phyloP scores from a whole-genome alignment of 2,113 vertebrate genomes.

The Corydoras sp. region DNA sequence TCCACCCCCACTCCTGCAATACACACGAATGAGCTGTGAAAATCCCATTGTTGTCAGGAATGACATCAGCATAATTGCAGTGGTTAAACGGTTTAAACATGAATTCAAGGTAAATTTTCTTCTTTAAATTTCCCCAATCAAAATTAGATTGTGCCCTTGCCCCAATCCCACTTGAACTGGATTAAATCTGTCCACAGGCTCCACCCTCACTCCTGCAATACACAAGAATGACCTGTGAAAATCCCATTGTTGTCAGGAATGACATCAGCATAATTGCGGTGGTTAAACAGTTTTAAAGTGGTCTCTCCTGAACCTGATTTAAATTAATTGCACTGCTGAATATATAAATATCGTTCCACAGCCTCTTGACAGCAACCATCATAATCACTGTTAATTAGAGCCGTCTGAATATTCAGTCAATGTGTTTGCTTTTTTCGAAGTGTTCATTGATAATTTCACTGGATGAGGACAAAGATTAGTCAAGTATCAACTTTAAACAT shows the following conservation, averaged over 20 bases:
- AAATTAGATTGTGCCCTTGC: neutral
- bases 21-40: neutral
- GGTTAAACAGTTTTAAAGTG: constrained; percentile 1
- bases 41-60: neutral
- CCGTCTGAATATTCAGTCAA: neutral
- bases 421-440: neutral
- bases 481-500: no score
- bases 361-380: neutral
- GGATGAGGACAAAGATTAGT: no score
- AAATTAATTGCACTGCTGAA: neutral
- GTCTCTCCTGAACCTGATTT: neutral
- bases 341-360: neutral
- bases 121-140: no score
- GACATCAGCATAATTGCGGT: neutral
- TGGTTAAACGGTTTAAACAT: no score
- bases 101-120: no score
- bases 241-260: neutral
- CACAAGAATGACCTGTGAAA: neutral
- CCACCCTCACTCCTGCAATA: neutral
- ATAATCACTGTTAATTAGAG: constrained; percentile 14
- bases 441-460: neutral
- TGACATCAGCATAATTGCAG: no score
- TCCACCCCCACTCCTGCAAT: neutral
- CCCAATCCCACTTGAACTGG: neutral
- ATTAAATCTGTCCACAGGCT: constrained; percentile 3